A percentile compares a stretch with the other conserved stretches of the same genome.
Conservation (phyloP, 2,113 vertebrate species). For the Malurus alboscapulatus region DNA sequence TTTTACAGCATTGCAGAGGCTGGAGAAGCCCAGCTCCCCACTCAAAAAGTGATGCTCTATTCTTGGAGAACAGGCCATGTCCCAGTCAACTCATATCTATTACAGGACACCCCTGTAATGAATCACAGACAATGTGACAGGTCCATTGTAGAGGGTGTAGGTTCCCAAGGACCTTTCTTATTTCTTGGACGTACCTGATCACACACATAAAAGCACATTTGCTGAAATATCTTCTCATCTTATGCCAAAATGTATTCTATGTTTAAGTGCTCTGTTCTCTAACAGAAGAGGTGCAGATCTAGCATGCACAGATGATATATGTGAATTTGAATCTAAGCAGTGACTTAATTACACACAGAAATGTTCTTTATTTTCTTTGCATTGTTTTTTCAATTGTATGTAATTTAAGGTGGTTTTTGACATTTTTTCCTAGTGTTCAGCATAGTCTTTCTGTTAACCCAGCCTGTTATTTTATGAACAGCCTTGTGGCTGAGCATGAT, state of each 20-base stretch:
- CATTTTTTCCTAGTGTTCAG: background rate
- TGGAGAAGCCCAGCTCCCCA: background rate
- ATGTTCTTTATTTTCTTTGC: background rate
- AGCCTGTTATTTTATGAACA: background rate
- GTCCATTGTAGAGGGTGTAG: background rate
- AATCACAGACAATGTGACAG: background rate
- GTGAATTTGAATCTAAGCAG: background rate
- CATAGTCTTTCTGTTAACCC: background rate
- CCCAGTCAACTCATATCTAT: background rate
- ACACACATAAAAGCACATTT: background rate
- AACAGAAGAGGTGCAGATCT: background rate
- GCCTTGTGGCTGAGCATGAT: background rate
- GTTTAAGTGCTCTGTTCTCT: background rate
- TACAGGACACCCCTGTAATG: background rate
- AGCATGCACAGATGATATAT: background rate
- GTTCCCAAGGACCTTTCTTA: background rate
- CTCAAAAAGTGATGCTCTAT: background rate
- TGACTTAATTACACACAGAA: background rate
- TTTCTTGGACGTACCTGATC: background rate
- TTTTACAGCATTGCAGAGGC: background rate
- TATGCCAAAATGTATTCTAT: background rate
- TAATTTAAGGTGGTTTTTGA: background rate
- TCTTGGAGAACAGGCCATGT: background rate
- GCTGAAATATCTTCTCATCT: background rate
- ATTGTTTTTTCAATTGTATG: background rate